phyloP scores from a whole-genome alignment of 2,113 vertebrate species.

The Amblyopsis rosae region DNA sequence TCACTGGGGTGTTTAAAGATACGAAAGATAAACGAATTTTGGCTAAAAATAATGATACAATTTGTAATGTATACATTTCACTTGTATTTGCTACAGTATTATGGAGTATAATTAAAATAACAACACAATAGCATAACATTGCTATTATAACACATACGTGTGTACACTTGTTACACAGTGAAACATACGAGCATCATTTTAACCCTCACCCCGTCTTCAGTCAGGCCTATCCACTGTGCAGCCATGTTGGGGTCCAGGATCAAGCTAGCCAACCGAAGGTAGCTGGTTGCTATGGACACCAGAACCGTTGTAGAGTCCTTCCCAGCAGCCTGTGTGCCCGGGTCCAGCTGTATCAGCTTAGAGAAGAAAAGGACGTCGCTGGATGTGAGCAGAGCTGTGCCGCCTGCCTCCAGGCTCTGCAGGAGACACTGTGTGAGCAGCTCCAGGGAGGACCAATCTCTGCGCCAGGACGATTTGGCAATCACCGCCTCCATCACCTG shows the following conservation, averaged over 20 bases:
- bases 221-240: slow-evolving; percentile 55
- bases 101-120: too few relatives aligned
- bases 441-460: slow-evolving; percentile 44
- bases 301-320: slow-evolving; percentile 42
- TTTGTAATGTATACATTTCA: too few relatives aligned
- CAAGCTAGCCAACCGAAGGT: slow-evolving; percentile 56
- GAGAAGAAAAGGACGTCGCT: slow-evolving; percentile 50
- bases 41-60: too few relatives aligned
- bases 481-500: slow-evolving; percentile 51
- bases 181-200: background rate
- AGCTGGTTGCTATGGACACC: slow-evolving; percentile 64
- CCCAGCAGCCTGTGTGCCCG: slow-evolving; percentile 7
- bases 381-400: slow-evolving; percentile 33
- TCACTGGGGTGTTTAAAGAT: too few relatives aligned
- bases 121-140: too few relatives aligned
- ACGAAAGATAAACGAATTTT: too few relatives aligned
- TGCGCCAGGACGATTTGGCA: slow-evolving; percentile 35
- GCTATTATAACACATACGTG: background rate
- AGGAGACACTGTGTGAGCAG: slow-evolving; percentile 55
- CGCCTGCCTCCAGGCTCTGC: slow-evolving; percentile 32
- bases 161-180: background rate
- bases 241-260: slow-evolving; percentile 61
- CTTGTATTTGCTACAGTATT: too few relatives aligned
- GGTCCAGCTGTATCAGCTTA: slow-evolving; percentile 38
- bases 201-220: slow-evolving; percentile 58